A percentile compares a stretch with the other conserved stretches of the same genome.
phyloP scores from a whole-genome alignment of 2,888 invertebrate species.

The Neria commutata region DNA sequence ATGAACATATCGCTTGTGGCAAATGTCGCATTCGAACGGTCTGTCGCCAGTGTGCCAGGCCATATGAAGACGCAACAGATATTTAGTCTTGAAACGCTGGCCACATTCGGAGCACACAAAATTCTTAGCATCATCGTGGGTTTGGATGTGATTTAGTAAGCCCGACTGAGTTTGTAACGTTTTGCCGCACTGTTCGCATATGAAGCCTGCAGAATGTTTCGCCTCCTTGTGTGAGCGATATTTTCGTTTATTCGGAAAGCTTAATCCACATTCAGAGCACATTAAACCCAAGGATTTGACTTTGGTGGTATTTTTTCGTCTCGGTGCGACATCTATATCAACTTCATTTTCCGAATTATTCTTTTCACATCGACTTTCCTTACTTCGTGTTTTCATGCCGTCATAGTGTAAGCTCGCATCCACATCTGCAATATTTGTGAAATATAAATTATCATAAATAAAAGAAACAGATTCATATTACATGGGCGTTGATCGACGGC shows the following conservation, averaged over 20 bases:
- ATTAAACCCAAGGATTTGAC: constrained; percentile 26
- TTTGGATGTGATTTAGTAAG: constrained; percentile 44
- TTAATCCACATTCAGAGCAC: constrained; percentile 42
- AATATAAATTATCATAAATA: too few species aligned
- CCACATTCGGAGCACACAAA: constrained; percentile 48
- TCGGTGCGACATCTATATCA: too few species aligned
- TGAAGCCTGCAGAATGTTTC: constrained; percentile 44
- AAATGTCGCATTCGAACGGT: constrained; percentile 46
- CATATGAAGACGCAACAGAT: constrained; percentile 45
- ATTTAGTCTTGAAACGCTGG: constrained; percentile 43
- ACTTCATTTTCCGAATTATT: too few species aligned
- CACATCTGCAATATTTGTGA: too few species aligned
- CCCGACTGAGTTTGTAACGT: constrained; percentile 46
- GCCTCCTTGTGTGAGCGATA: constrained; percentile 45
- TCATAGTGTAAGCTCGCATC: too few species aligned
- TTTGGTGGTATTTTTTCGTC: too few species aligned
- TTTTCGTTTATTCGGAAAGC: constrained; percentile 38
- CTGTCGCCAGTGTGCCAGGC: constrained; percentile 49
- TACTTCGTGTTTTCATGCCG: too few species aligned
- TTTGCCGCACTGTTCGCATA: constrained; percentile 50
- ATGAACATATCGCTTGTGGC: constrained; percentile 45
- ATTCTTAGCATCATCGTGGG: constrained; percentile 44
- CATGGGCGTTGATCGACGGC: too few species aligned
- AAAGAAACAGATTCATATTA: too few species aligned
- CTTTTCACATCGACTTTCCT: too few species aligned